Evolutionary conservation across 2,888 invertebrate species (phyloP).

Genomic region (Parthenolecanium corni): DNA sequence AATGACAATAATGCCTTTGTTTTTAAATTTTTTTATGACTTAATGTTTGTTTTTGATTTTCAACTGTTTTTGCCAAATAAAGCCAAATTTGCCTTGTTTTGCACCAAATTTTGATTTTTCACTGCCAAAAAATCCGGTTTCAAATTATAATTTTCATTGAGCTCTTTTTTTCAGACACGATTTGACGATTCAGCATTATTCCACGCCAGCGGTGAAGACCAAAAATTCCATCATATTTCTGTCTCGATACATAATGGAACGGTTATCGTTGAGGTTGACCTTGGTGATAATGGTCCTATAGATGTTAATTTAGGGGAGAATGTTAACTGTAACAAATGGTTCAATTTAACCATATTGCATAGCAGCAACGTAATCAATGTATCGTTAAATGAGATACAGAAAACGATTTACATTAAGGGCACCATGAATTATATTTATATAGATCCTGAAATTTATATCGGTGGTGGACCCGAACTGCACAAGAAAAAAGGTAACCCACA

Average conservation of each 20-base stretch:
- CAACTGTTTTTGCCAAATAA: too few relatives aligned
- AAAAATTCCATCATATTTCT: conserved; percentile 79
- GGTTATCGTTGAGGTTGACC: conserved; percentile 74
- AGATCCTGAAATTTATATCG: conserved; percentile 88
- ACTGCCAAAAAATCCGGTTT: too few relatives aligned
- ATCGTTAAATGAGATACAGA: conserved; percentile 60
- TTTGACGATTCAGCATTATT: conserved; percentile 85
- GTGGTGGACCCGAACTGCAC: conserved; percentile 71
- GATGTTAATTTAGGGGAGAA: conserved; percentile 43
- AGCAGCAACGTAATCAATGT: conserved; percentile 60
- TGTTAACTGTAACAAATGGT: conserved; percentile 37
- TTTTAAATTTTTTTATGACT: too few relatives aligned
- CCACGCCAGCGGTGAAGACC: conserved; percentile 84
- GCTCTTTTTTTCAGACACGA: conserved; percentile 52
- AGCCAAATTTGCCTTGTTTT: too few relatives aligned
- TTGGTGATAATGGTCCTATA: conserved; percentile 65
- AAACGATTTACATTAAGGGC: conserved; percentile 48
- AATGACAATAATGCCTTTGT: too few relatives aligned
- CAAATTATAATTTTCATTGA: too few relatives aligned
- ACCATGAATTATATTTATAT: conserved; percentile 64
- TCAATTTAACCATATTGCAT: conserved; percentile 77
- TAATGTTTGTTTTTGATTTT: too few relatives aligned
- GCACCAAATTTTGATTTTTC: too few relatives aligned
- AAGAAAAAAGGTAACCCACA: conserved; percentile 60
- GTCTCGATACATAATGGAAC: conserved; percentile 71